Evolutionary conservation across 2,113 vertebrate genomes (phyloP).

Genomic region (Ploceus nigricollis): DNA sequence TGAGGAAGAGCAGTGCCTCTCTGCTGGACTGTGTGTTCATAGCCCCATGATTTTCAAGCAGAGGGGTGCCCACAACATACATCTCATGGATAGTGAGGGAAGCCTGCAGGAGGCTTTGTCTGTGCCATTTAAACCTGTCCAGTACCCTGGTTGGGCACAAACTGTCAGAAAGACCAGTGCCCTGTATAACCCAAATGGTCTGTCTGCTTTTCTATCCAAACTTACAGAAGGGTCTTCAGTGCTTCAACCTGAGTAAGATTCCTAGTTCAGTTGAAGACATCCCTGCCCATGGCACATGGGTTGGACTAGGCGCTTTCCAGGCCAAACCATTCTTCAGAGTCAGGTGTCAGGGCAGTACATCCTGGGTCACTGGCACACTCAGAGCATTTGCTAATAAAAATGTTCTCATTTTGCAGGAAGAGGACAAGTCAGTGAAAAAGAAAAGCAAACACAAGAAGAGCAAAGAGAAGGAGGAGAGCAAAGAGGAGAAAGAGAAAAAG

Average conservation of each 20-base stretch:
- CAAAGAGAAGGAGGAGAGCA: conserved; percentile 82
- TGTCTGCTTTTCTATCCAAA: not conserved
- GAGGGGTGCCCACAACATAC: not conserved
- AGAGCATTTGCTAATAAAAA: not conserved
- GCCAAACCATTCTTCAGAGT: not conserved
- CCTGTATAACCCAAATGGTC: not conserved
- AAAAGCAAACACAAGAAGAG: conserved; percentile 85
- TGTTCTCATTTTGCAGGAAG: conserved; percentile 73
- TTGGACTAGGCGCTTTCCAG: not conserved
- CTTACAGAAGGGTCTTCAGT: not conserved
- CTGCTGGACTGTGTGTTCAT: not conserved
- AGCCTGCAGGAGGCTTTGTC: not conserved
- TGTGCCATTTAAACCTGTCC: not conserved
- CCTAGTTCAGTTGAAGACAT: not conserved
- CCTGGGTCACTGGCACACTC: not conserved
- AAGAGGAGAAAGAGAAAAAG: conserved; percentile 75
- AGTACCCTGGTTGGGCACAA: not conserved
- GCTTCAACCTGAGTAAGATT: not conserved
- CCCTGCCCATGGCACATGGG: not conserved
- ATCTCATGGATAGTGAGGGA: not conserved
- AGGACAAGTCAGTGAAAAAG: conserved; percentile 85
- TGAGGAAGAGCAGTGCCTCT: not conserved
- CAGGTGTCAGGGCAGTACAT: not conserved
- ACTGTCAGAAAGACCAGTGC: not conserved
- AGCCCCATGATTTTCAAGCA: not conserved